These are phyloP conservation scores for Penelope pileata DNA, from an alignment of 2,113 vertebrate species.

Conservation along the genomic window DNA sequence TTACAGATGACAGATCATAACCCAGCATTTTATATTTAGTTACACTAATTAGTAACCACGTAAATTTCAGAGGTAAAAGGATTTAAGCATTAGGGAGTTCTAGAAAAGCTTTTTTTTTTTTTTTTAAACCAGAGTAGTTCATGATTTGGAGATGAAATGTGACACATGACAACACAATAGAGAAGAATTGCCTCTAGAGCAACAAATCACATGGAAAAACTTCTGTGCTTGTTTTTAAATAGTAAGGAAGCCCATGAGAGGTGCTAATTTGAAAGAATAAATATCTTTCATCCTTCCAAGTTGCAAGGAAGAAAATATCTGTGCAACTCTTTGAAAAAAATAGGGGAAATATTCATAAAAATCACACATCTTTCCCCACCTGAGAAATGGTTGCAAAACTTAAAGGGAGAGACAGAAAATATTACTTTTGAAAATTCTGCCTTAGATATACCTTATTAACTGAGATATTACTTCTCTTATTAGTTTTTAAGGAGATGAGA, in stretches of 20 bases:
- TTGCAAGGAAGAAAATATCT: neutral
- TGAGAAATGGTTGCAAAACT: neutral
- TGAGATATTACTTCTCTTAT: neutral
- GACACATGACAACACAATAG: rapidly evolving
- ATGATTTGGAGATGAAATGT: neutral
- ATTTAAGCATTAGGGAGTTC: neutral
- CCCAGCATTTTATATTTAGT: neutral
- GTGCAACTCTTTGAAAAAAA: neutral
- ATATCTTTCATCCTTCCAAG: neutral
- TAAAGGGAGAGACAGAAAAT: neutral
- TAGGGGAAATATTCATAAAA: neutral
- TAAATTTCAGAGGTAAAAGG: neutral
- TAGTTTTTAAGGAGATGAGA: neutral
- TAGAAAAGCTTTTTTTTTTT: neutral
- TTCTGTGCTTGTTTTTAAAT: neutral
- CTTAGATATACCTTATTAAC: neutral
- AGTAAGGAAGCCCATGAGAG: neutral
- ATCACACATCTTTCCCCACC: neutral
- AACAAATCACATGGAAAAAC: neutral
- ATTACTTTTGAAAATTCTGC: neutral
- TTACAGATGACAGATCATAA: neutral
- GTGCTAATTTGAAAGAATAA: neutral
- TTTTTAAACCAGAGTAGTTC: neutral
- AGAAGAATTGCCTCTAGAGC: neutral
- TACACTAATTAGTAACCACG: neutral